phyloP scores from a whole-genome alignment of 2,888 invertebrate genomes.

The Phyllotreta striolata region DNA sequence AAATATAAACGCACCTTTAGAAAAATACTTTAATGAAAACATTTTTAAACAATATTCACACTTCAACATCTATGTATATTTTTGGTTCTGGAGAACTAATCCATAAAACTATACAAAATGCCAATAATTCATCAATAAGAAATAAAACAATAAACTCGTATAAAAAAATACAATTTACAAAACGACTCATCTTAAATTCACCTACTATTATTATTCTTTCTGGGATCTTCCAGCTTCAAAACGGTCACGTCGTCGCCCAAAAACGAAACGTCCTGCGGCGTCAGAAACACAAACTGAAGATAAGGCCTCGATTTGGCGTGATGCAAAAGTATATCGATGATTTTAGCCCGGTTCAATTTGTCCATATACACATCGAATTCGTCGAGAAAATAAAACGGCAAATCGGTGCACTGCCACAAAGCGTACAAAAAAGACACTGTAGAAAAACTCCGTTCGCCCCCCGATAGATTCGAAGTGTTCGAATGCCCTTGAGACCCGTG shows the following conservation, averaged over 20 bases:
- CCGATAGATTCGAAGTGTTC: constrained; percentile 79
- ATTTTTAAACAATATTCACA: too few relatives aligned
- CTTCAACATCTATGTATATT: too few relatives aligned
- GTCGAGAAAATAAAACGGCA: constrained; percentile 93
- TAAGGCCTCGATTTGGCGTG: constrained; percentile 73
- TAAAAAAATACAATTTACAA: too few relatives aligned
- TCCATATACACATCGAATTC: constrained; percentile 99
- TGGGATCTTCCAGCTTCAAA: constrained; percentile 47
- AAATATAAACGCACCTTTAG: too few relatives aligned
- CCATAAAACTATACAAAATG: too few relatives aligned
- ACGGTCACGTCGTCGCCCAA: constrained; percentile 53
- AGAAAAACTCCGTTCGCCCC: constrained; percentile 96
- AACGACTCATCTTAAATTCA: too few relatives aligned
- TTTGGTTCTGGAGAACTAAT: too few relatives aligned
- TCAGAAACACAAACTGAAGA: constrained; percentile 88
- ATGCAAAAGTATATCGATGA: constrained; percentile 79
- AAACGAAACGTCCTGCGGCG: constrained; percentile 80
- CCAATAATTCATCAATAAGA: too few relatives aligned
- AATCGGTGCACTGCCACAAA: constrained; percentile 90
- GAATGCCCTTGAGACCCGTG: constrained; percentile 63
- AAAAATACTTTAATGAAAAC: too few relatives aligned
- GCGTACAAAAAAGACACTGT: constrained; percentile 93
- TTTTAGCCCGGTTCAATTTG: constrained; percentile 80
- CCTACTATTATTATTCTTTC: not conserved
- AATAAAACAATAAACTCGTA: too few relatives aligned